Percentiles rank a stretch among this genome's conserved stretches.
These are phyloP conservation scores for Paguma larvata DNA, from an alignment of 2,797 vertebrate genomes.

Conservation along the genomic window DNA sequence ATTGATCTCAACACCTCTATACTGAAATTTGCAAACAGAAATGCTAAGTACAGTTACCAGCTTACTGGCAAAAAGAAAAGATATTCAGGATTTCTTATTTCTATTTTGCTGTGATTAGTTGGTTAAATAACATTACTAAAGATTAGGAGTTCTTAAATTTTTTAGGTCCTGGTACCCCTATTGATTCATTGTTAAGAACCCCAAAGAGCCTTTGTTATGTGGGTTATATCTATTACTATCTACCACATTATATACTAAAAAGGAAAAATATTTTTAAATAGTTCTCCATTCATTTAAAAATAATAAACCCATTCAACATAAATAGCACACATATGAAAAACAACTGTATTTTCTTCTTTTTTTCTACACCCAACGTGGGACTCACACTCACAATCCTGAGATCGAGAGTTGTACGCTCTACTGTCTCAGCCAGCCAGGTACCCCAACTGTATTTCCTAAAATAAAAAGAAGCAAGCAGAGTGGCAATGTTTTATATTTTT, in stretches of 20 bases:
- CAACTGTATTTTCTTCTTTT: background rate
- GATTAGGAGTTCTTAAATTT: background rate
- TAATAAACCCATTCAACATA: background rate
- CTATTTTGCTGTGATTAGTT: background rate
- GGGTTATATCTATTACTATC: background rate
- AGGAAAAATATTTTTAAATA: background rate
- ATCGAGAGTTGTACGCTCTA: background rate
- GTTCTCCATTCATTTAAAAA: slow-evolving; percentile 47
- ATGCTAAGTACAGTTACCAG: background rate
- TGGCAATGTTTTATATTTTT: background rate
- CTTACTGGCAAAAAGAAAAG: background rate
- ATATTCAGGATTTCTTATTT: slow-evolving; percentile 25
- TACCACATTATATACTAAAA: slow-evolving; percentile 8
- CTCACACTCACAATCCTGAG: background rate
- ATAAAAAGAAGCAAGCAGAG: background rate
- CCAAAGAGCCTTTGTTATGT: slow-evolving; percentile 27
- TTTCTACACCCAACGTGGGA: background rate
- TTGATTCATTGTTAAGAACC: background rate
- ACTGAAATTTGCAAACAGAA: slow-evolving; percentile 31
- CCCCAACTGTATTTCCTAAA: background rate
- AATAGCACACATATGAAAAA: slow-evolving; percentile 26
- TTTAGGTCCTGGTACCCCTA: background rate
- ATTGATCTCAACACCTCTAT: background rate
- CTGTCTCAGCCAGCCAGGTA: background rate
- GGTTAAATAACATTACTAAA: background rate